These are phyloP conservation scores for Amniataba percoides DNA, from an alignment of 2,797 vertebrate species.

Conservation along the genomic window DNA sequence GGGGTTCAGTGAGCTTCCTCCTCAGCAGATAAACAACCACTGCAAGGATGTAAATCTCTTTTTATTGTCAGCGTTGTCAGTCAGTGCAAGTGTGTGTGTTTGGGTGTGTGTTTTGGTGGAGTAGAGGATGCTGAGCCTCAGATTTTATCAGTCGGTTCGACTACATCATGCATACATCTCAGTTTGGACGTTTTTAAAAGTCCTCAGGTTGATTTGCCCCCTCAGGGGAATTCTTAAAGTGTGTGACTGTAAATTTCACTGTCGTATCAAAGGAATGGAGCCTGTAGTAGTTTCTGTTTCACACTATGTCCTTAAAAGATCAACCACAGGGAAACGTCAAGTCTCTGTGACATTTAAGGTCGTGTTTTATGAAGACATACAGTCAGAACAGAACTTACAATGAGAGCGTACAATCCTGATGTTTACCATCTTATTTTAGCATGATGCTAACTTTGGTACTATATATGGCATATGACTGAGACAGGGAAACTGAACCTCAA, in stretches of 20 bases:
- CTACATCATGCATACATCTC: not conserved
- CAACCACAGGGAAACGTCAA: not conserved
- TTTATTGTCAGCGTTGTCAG: not conserved
- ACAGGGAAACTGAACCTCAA: not conserved
- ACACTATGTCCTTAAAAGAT: not conserved
- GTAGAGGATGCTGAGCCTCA: not conserved
- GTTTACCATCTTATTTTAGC: not conserved
- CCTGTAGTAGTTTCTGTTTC: too few species aligned
- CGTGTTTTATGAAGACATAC: not conserved
- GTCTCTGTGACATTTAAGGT: not conserved
- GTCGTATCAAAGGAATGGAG: not conserved
- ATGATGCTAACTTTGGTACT: not conserved
- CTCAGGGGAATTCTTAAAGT: not conserved
- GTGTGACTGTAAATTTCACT: not conserved
- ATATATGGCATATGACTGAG: not conserved
- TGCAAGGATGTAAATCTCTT: conserved; percentile 17
- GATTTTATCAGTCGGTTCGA: not conserved
- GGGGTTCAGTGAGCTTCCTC: conserved; percentile 13
- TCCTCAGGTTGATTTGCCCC: not conserved
- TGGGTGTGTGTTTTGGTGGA: not conserved
- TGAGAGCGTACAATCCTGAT: not conserved
- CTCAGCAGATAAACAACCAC: conserved; percentile 17
- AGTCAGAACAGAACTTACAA: not conserved
- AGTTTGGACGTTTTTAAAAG: not conserved
- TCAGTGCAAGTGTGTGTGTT: not conserved